Percentiles rank a stretch among this genome's conserved stretches.
Evolutionary conservation across 2,888 invertebrate genomes (phyloP).

Genomic region (Thereva unica): DNA sequence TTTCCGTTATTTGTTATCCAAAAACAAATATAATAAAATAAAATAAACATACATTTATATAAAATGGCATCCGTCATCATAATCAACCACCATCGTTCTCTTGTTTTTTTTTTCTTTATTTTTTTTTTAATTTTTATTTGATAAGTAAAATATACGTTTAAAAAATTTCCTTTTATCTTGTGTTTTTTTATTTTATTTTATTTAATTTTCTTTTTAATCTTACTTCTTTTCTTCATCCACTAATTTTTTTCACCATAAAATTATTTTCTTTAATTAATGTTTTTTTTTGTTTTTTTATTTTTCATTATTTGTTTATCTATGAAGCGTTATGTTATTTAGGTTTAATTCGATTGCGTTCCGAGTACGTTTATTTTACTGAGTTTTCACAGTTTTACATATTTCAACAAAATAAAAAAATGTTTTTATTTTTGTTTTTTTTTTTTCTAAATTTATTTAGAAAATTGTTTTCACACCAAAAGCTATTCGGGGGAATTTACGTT

Average conservation of each 20-base stretch:
- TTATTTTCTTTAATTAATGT: slow-evolving; percentile 21
- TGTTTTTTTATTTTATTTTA: slow-evolving; percentile 14
- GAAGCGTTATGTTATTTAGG: slow-evolving; percentile 32
- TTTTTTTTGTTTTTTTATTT: slow-evolving; percentile 10
- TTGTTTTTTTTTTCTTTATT: not conserved
- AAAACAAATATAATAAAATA: not conserved
- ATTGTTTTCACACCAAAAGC: slow-evolving; percentile 27
- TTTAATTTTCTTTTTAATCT: slow-evolving; percentile 6
- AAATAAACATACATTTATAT: slow-evolving; percentile 28
- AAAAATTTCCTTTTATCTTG: slow-evolving; percentile 22
- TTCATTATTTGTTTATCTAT: slow-evolving; percentile 21
- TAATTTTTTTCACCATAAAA: slow-evolving; percentile 23
- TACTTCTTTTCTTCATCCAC: not conserved
- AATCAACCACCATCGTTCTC: slow-evolving; percentile 10
- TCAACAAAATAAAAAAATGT: slow-evolving; percentile 13
- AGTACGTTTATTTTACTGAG: slow-evolving; percentile 23
- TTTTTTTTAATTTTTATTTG: slow-evolving; percentile 11
- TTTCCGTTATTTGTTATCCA: slow-evolving; percentile 21
- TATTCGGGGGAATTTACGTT: slow-evolving; percentile 18
- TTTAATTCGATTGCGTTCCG: slow-evolving; percentile 17
- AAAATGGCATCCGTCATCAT: slow-evolving; percentile 24
- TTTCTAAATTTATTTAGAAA: not conserved
- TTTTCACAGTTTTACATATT: slow-evolving; percentile 10
- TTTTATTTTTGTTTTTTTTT: slow-evolving; percentile 13
- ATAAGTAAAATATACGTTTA: slow-evolving; percentile 32